Conservation (phyloP, 2,888 invertebrate species). For the Eupithecia dodoneata region DNA sequence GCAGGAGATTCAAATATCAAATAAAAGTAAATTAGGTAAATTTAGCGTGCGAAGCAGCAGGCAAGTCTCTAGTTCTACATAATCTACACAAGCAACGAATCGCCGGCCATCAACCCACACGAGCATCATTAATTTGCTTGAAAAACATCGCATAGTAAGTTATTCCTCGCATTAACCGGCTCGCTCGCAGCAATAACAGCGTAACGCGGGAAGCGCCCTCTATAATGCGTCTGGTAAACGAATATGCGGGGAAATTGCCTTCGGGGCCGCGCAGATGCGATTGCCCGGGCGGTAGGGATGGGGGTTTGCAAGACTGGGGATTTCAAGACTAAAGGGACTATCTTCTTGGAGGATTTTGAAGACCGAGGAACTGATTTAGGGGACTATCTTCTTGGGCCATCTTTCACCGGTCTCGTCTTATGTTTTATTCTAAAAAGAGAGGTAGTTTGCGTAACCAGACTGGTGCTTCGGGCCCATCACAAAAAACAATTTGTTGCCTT, state of each 20-base stretch:
- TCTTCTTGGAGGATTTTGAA: too few relatives aligned
- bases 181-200: conserved; percentile 78
- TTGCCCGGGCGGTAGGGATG: conserved; percentile 50
- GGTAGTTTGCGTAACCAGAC: too few relatives aligned
- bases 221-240: conserved; percentile 80
- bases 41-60: background rate
- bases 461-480: too few relatives aligned
- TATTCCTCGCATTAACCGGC: conserved; percentile 70
- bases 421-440: too few relatives aligned
- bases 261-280: conserved; percentile 75
- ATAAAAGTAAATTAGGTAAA: too few relatives aligned
- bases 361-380: too few relatives aligned
- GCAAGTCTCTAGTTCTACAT: background rate
- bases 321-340: background rate
- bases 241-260: conserved; percentile 81
- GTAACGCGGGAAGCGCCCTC: conserved; percentile 74
- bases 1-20: too few relatives aligned
- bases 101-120: background rate
- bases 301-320: background rate
- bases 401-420: too few relatives aligned
- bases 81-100: conserved; percentile 5
- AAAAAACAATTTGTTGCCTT: too few relatives aligned
- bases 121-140: conserved; percentile 36
- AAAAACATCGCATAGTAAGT: conserved; percentile 49
- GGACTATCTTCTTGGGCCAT: too few relatives aligned